Conservation (phyloP, 2,888 invertebrate species). For the Myathropa florea region DNA sequence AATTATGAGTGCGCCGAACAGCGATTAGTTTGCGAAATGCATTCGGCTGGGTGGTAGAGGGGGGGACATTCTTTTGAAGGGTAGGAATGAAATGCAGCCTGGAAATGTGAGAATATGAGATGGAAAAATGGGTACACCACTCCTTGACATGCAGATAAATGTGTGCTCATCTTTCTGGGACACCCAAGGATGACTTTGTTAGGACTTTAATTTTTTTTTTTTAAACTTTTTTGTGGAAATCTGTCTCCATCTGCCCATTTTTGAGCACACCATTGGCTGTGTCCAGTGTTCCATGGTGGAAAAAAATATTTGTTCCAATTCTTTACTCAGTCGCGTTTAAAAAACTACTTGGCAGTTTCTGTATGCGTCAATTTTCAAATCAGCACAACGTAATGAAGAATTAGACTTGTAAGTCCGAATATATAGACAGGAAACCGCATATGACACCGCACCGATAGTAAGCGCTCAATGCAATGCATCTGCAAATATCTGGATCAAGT, state of each 20-base stretch:
- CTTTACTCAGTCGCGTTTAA: too few species aligned
- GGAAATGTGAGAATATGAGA: not conserved
- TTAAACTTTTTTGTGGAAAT: not conserved
- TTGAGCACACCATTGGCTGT: not conserved
- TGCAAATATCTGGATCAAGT: too few species aligned
- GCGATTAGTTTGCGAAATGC: not conserved
- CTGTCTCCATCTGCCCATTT: not conserved
- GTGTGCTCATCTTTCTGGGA: not conserved
- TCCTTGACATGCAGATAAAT: not conserved
- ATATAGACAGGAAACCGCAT: too few species aligned
- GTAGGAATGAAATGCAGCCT: not conserved
- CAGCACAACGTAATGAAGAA: too few species aligned
- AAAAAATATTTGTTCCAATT: too few species aligned
- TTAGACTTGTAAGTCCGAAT: too few species aligned
- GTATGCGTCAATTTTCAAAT: too few species aligned
- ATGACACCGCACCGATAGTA: too few species aligned
- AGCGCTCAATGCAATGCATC: too few species aligned
- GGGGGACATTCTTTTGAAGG: too few species aligned
- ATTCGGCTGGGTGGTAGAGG: not conserved
- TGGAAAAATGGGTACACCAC: not conserved
- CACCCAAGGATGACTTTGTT: not conserved
- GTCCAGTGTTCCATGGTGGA: too few species aligned
- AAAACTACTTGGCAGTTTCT: too few species aligned
- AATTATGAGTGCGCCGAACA: not conserved
- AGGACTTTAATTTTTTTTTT: not conserved